Evolutionary conservation across 1,140 invertebrate species (phyloP).

Genomic region (Linepithema humile): DNA sequence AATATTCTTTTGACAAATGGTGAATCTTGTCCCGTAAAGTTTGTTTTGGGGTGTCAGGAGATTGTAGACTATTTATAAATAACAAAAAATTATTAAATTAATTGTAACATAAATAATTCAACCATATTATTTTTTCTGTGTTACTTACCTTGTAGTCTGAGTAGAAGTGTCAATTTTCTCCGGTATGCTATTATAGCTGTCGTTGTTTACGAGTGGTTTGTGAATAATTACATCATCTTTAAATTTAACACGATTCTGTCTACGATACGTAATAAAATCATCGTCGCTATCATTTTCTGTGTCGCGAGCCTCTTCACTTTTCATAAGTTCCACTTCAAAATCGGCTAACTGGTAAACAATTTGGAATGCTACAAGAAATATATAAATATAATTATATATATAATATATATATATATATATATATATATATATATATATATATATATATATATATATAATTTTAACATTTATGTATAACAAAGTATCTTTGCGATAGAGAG

Average conservation of each 20-base stretch:
- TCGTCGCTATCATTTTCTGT: constrained; percentile 26
- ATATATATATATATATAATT: background rate
- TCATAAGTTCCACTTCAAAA: constrained; percentile 71
- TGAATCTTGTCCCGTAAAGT: constrained; percentile 25
- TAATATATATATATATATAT: too few relatives aligned
- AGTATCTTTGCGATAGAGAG: too few relatives aligned
- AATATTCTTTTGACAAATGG: constrained; percentile 13
- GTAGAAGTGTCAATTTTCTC: constrained; percentile 4
- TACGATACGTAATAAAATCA: constrained; percentile 25
- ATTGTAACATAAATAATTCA: background rate
- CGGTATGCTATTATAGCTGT: background rate
- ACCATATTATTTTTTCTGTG: background rate
- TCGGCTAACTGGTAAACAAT: constrained; percentile 69
- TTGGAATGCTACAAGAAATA: constrained; percentile 62
- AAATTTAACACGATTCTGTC: constrained; percentile 35
- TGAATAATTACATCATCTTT: background rate
- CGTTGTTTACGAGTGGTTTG: background rate
- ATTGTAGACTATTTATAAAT: constrained; percentile 7
- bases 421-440: too few relatives aligned
- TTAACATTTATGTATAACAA: too few relatives aligned
- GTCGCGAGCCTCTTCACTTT: background rate
- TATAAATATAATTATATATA: too few relatives aligned
- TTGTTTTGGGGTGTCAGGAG: constrained; percentile 45
- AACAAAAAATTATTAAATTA: background rate
- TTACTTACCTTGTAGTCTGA: constrained; percentile 54